phyloP scores from a whole-genome alignment of 2,888 invertebrate species.

The Lasioglossum calceatum region DNA sequence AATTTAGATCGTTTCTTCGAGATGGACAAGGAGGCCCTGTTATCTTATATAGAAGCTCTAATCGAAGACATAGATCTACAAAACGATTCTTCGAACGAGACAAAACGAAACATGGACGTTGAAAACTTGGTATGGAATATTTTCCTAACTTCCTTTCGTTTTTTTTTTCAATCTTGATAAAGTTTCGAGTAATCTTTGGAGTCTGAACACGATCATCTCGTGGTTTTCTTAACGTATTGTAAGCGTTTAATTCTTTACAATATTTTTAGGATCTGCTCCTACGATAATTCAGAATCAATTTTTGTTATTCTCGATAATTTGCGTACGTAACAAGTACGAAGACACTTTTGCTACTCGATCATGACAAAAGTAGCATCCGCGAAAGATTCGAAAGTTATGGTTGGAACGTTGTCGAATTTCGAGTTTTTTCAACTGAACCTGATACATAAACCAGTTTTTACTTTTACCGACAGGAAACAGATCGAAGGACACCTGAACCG shows the following conservation, averaged over 20 bases:
- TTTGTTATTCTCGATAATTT: background rate
- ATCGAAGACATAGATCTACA: constrained; percentile 26
- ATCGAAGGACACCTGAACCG: constrained; percentile 13
- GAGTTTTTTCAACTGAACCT: background rate
- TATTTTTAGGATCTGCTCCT: background rate
- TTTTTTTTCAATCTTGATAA: background rate
- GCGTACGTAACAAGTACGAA: background rate
- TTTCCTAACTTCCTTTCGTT: background rate
- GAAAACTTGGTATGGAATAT: background rate
- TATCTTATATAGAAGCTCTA: constrained; percentile 27
- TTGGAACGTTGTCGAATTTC: background rate
- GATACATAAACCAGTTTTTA: constrained; percentile 40
- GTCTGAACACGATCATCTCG: background rate
- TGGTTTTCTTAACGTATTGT: background rate
- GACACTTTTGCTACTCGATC: background rate
- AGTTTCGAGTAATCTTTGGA: background rate
- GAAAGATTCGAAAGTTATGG: background rate
- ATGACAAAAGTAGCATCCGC: background rate
- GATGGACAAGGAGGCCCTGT: constrained; percentile 2
- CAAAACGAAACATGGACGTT: background rate
- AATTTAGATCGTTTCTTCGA: constrained; percentile 21
- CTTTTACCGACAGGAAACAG: constrained; percentile 32
- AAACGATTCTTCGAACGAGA: background rate
- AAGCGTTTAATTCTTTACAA: background rate
- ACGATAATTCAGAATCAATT: background rate